phyloP scores from a whole-genome alignment of 2,113 vertebrate genomes.

The Gobiocypris rarus region DNA sequence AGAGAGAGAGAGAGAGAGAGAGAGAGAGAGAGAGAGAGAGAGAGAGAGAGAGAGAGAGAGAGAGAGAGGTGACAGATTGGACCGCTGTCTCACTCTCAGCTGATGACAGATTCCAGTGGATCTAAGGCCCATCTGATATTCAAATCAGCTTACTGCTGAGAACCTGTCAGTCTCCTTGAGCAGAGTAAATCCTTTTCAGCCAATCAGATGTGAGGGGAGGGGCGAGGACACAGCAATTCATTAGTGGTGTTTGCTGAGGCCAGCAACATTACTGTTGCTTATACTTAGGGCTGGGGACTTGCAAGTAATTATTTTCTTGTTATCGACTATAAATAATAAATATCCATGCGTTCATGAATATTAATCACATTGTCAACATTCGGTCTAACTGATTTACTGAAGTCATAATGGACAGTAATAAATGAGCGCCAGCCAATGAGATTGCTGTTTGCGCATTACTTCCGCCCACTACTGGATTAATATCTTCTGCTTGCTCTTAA shows the following conservation, averaged over 20 bases:
- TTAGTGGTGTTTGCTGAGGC: neutral
- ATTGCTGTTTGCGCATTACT: no score
- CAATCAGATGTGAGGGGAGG: conserved; percentile 18
- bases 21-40: neutral
- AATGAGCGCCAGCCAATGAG: no score
- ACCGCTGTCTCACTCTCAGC: neutral
- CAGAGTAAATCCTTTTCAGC: neutral
- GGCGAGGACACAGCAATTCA: neutral
- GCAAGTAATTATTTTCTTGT: neutral
- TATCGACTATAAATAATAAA: neutral
- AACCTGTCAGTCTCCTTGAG: conserved; percentile 1
- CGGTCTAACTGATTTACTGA: no score
- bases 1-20: neutral
- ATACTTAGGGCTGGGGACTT: neutral
- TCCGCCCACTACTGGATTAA: no score
- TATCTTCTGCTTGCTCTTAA: no score
- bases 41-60: neutral
- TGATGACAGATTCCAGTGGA: conserved; percentile 29
- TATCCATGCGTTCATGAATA: no score
- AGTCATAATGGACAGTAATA: no score
- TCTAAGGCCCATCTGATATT: conserved; percentile 23
- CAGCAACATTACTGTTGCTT: neutral
- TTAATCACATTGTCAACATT: no score
- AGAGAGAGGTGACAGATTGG: conserved; percentile 5
- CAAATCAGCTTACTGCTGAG: neutral